Evolutionary conservation across 1,140 invertebrate species (phyloP).

Genomic region (Drosophila parabipectinata): DNA sequence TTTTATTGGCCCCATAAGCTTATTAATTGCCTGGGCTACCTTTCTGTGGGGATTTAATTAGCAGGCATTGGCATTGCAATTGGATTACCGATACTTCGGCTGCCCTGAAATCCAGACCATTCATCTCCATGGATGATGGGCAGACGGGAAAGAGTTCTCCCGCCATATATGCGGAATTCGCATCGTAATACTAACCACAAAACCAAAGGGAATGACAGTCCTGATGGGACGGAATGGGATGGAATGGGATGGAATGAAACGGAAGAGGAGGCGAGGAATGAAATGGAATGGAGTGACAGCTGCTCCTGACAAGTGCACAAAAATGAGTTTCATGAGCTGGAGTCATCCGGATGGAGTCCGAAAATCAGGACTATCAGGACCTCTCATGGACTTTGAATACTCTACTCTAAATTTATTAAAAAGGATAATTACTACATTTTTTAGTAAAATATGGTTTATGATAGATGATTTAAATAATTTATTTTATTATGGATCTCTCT

Average conservation of each 20-base stretch:
- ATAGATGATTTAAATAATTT: too few species aligned
- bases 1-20: constrained; percentile 55
- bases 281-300: constrained; percentile 17
- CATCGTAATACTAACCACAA: constrained; percentile 32
- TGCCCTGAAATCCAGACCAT: background rate
- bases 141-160: background rate
- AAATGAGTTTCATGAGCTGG: constrained; percentile 53
- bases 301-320: constrained; percentile 58
- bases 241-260: constrained; percentile 18
- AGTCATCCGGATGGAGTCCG: constrained; percentile 26
- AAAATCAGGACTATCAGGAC: background rate
- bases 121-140: constrained; percentile 5
- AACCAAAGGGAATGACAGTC: constrained; percentile 22
- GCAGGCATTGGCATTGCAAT: constrained; percentile 39
- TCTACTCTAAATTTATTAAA: background rate
- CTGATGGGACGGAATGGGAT: constrained; percentile 6
- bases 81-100: constrained; percentile 20
- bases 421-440: too few species aligned
- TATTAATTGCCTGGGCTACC: constrained; percentile 55
- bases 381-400: background rate
- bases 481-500: too few species aligned
- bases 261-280: constrained; percentile 7
- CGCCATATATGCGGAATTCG: constrained; percentile 13
- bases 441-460: too few species aligned
- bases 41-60: constrained; percentile 52